A percentile compares a stretch with the other conserved stretches of the same genome.
Conservation (phyloP, 2,113 vertebrate genomes). For the Psettodes erumei region DNA sequence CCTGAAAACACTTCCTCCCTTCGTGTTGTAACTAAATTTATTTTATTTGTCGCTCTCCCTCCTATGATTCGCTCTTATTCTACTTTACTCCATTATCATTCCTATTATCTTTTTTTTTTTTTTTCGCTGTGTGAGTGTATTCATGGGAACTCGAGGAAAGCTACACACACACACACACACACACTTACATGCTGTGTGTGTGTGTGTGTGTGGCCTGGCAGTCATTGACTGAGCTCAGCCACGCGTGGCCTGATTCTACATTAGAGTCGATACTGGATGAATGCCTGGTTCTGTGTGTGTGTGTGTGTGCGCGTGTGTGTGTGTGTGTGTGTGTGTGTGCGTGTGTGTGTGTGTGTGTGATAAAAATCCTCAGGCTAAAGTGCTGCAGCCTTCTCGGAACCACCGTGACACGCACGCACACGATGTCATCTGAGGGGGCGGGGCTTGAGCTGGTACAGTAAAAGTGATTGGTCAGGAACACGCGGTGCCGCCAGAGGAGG, state of each 20-base stretch:
- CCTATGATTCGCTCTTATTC: not conserved
- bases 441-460: not conserved
- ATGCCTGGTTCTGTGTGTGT: conserved; percentile 56
- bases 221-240: conserved; percentile 71
- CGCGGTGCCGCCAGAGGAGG: too few relatives aligned
- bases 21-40: not conserved
- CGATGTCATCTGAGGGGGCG: too few relatives aligned
- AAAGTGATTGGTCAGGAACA: not conserved
- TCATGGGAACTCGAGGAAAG: conserved; percentile 1
- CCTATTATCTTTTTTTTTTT: too few relatives aligned
- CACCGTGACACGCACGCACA: conserved; percentile 46
- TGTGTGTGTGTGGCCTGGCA: too few relatives aligned
- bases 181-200: not conserved
- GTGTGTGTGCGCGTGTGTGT: conserved; percentile 56
- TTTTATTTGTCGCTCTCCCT: not conserved
- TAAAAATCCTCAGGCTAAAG: conserved; percentile 55
- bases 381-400: conserved; percentile 58
- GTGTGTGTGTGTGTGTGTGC: too few relatives aligned
- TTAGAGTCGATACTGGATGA: conserved; percentile 69
- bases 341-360: too few relatives aligned
- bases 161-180: not conserved
- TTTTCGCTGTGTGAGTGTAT: not conserved
- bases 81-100: not conserved
- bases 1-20: not conserved
- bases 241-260: conserved; percentile 69